Percentiles rank a stretch among this genome's conserved stretches.
phyloP scores from a whole-genome alignment of 2,797 vertebrate species.

The Lepilemur septentrionalis region DNA sequence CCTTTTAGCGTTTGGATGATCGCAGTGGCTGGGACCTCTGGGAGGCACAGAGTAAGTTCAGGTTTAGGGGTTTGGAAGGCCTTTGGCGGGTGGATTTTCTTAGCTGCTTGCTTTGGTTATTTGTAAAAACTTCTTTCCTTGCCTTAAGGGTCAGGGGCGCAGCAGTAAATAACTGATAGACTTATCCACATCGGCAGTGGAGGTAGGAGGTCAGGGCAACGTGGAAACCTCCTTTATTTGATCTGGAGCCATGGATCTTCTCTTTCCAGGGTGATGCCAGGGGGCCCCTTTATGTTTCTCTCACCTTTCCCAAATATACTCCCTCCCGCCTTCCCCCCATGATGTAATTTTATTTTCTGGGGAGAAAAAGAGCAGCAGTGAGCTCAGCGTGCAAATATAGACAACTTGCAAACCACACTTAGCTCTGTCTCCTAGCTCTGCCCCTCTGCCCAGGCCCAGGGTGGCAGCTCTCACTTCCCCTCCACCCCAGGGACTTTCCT shows the following conservation, averaged over 20 bases:
- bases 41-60: neutral
- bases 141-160: neutral
- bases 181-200: neutral
- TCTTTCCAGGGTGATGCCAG: neutral
- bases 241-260: neutral
- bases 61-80: neutral
- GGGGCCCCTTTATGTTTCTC: neutral
- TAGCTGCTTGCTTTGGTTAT: neutral
- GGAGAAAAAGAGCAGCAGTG: conserved; percentile 56
- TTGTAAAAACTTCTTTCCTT: neutral
- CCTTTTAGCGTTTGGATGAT: neutral
- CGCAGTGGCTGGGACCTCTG: neutral
- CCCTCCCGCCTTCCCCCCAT: neutral
- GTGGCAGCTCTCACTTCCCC: conserved; percentile 67
- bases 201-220: neutral
- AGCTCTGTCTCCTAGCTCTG: neutral
- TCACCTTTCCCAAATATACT: conserved; percentile 32
- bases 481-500: conserved; percentile 73
- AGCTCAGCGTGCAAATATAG: conserved; percentile 77
- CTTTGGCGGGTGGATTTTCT: neutral
- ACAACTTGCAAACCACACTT: conserved; percentile 34
- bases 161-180: neutral
- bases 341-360: conserved; percentile 73
- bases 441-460: conserved; percentile 33
- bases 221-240: neutral